Percentiles rank a stretch among this genome's conserved stretches.
These are phyloP conservation scores for Heliconius eleuchia DNA, from an alignment of 1,140 invertebrate genomes.

Conservation along the genomic window DNA sequence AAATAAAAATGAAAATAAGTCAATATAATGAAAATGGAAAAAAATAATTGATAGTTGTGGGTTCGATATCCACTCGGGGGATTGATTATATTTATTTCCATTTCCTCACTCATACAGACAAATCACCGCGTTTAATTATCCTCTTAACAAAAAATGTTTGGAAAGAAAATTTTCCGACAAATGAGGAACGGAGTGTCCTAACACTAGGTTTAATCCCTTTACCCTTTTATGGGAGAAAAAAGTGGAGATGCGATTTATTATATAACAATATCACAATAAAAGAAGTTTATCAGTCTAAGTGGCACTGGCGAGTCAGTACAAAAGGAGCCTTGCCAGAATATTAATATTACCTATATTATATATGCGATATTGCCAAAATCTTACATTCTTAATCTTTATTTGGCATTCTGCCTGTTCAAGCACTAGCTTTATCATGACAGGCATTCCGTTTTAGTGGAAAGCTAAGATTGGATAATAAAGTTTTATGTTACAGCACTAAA, in stretches of 20 bases:
- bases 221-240: no score
- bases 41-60: no score
- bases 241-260: no score
- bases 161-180: background rate
- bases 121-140: no score
- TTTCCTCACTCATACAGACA: no score
- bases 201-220: background rate
- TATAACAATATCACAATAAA: background rate
- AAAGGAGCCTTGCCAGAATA: background rate
- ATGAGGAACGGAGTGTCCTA: background rate
- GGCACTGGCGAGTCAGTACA: background rate
- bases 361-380: background rate
- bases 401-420: background rate
- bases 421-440: background rate
- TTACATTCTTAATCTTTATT: background rate
- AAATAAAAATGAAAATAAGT: no score
- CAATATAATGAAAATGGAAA: no score
- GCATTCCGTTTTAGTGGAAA: constrained; percentile 1
- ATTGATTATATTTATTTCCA: no score
- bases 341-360: constrained; percentile 10
- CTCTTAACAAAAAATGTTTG: background rate
- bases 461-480: constrained; percentile 1
- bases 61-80: no score
- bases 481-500: background rate
- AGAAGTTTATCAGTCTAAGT: background rate